Evolutionary conservation across 2,113 vertebrate species (phyloP).

Genomic region (Tonatia bakeri): DNA sequence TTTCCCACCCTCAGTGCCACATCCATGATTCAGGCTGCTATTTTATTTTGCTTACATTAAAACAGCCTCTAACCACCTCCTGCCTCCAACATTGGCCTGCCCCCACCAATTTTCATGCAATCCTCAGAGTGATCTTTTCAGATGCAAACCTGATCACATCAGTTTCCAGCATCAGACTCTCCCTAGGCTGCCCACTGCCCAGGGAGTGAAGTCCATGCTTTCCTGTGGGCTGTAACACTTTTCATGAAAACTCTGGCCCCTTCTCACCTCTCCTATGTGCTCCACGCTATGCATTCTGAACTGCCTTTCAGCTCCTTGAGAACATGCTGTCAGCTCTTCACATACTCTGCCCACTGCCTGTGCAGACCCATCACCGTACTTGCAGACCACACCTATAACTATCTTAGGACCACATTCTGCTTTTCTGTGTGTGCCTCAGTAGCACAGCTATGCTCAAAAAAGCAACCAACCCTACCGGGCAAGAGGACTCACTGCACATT

Average conservation of each 20-base stretch:
- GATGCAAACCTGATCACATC: not conserved
- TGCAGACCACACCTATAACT: too few species aligned
- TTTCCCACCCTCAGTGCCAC: not conserved
- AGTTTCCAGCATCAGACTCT: not conserved
- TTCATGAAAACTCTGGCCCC: not conserved
- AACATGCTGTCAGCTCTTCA: not conserved
- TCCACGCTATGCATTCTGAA: not conserved
- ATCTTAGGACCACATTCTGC: too few species aligned
- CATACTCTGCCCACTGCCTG: not conserved
- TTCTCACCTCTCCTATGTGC: too few species aligned
- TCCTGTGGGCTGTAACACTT: not conserved
- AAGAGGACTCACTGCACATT: not conserved
- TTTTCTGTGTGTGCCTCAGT: not conserved
- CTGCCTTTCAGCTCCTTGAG: not conserved
- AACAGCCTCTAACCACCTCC: not conserved
- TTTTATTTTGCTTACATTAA: not conserved
- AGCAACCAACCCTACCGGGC: not conserved
- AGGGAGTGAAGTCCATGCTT: not conserved
- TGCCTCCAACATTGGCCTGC: accelerated
- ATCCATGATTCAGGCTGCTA: not conserved
- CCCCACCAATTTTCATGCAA: not conserved
- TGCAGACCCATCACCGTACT: not conserved
- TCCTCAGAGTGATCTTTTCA: not conserved
- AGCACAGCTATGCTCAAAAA: not conserved
- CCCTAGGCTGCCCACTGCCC: not conserved